Percentiles rank a stretch among this genome's conserved stretches.
Evolutionary conservation across 2,888 invertebrate species (phyloP).

Genomic region (Synergus umbraculus): DNA sequence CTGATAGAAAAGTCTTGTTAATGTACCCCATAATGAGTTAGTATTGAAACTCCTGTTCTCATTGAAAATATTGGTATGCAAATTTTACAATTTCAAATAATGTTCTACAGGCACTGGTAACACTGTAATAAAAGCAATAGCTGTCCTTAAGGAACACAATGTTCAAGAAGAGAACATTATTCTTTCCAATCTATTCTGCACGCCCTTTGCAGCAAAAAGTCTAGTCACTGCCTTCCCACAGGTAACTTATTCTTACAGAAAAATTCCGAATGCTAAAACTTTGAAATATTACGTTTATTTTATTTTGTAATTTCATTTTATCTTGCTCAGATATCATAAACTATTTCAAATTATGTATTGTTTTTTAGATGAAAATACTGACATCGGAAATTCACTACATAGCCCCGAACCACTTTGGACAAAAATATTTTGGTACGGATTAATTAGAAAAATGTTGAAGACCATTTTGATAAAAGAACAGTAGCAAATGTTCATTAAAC

Average conservation of each 20-base stretch:
- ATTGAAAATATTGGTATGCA: background rate
- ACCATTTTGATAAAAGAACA: background rate
- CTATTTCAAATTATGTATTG: background rate
- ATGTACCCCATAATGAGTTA: conserved; percentile 99
- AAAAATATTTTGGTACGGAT: conserved; percentile 99
- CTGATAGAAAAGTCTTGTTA: conserved; percentile 90
- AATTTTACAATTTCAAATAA: no score
- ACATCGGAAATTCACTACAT: conserved; percentile 97
- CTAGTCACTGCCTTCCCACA: conserved; percentile 90
- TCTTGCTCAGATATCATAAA: background rate
- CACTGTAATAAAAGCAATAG: conserved; percentile 95
- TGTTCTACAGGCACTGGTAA: conserved; percentile 88
- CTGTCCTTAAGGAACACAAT: conserved; percentile 94
- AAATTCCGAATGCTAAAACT: background rate
- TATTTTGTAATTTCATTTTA: background rate
- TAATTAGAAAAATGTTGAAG: conserved; percentile 74
- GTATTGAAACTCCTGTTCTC: conserved; percentile 62
- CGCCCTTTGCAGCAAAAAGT: conserved; percentile 92
- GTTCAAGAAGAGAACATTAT: conserved; percentile 97
- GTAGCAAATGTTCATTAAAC: background rate
- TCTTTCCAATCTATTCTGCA: conserved; percentile 98
- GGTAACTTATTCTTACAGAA: conserved; percentile 71
- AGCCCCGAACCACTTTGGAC: conserved; percentile 98
- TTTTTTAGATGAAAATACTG: conserved; percentile 89
- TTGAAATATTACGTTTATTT: no score